phyloP scores from a whole-genome alignment of 2,888 invertebrate genomes.

The Eupithecia exiguata region DNA sequence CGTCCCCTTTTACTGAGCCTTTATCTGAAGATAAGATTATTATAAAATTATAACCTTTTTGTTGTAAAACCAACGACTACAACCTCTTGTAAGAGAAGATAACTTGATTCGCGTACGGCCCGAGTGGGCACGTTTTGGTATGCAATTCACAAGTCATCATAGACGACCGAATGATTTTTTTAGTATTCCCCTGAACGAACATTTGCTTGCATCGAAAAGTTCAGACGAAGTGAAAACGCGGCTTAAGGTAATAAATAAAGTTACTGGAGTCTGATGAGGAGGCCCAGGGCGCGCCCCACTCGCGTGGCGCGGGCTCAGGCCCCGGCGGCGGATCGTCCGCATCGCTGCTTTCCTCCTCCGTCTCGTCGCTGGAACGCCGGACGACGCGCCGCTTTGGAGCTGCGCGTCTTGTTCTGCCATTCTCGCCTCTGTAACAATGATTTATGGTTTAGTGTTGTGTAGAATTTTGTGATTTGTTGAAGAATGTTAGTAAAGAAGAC shows the following conservation, averaged over 20 bases:
- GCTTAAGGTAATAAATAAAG: slow-evolving; percentile 12
- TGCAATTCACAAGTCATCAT: too few species aligned
- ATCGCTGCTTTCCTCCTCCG: slow-evolving; percentile 78
- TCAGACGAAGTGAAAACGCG: not conserved
- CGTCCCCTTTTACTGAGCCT: not conserved
- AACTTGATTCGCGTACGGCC: too few species aligned
- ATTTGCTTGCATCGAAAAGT: not conserved
- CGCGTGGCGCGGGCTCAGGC: slow-evolving; percentile 78
- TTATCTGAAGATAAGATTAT: too few species aligned
- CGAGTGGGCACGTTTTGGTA: not conserved
- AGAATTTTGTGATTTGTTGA: not conserved
- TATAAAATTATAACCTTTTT: too few species aligned
- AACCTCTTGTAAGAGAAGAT: not conserved
- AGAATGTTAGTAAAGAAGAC: too few species aligned
- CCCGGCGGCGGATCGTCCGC: slow-evolving; percentile 78
- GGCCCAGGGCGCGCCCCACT: slow-evolving; percentile 83
- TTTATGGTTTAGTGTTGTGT: not conserved
- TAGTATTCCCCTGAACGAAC: not conserved
- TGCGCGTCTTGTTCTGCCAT: slow-evolving; percentile 65
- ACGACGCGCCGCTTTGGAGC: slow-evolving; percentile 71
- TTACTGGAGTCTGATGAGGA: slow-evolving; percentile 76
- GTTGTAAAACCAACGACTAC: not conserved
- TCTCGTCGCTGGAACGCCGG: slow-evolving; percentile 78
- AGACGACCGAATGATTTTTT: too few species aligned
- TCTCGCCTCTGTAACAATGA: slow-evolving; percentile 59